These are phyloP conservation scores for Capromys pilorides DNA, from an alignment of 2,797 vertebrate species.

Conservation along the genomic window DNA sequence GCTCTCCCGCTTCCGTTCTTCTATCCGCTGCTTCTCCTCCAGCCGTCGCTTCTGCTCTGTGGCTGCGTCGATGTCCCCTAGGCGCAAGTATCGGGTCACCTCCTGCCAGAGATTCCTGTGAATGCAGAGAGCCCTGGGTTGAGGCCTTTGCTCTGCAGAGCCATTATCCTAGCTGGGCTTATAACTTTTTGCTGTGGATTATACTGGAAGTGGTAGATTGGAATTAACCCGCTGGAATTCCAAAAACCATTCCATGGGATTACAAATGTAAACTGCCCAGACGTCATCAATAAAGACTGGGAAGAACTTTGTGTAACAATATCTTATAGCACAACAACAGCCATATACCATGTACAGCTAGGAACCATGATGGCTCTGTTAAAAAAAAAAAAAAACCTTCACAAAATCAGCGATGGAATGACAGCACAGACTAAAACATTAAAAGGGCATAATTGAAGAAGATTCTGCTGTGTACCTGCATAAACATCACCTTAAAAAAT, in stretches of 20 bases:
- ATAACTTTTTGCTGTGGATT: too few relatives aligned
- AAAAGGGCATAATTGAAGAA: background rate
- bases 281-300: too few relatives aligned
- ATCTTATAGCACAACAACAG: background rate
- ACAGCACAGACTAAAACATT: background rate
- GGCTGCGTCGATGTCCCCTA: constrained; percentile 91
- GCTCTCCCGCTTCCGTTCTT: constrained; percentile 89
- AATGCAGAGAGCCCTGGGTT: background rate
- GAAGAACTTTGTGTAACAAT: background rate
- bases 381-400: background rate
- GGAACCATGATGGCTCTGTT: accelerated
- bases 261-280: too few relatives aligned
- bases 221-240: too few relatives aligned
- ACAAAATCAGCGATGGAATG: background rate
- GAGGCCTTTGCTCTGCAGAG: too few relatives aligned
- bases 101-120: constrained; percentile 93
- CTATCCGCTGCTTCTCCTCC: constrained; percentile 93
- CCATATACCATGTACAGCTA: background rate
- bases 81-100: constrained; percentile 91
- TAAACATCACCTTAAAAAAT: background rate
- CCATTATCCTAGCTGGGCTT: too few relatives aligned
- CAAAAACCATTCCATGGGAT: too few relatives aligned
- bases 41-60: constrained; percentile 93
- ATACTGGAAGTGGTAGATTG: too few relatives aligned
- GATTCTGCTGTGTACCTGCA: background rate